These are phyloP conservation scores for Melanocharis versteri DNA, from an alignment of 2,113 vertebrate genomes.

Conservation along the genomic window DNA sequence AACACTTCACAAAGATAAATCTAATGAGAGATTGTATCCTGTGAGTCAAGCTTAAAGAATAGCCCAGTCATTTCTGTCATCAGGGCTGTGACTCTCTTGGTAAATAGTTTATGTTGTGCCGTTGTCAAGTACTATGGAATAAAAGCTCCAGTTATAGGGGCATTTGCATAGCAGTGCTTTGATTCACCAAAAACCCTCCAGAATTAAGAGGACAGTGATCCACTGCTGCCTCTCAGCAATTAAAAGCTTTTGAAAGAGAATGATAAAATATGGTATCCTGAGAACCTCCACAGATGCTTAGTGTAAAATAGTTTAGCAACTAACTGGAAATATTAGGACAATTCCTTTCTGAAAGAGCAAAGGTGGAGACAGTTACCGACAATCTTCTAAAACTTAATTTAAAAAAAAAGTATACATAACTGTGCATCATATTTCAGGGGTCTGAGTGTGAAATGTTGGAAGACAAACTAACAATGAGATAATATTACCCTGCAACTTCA, in stretches of 20 bases:
- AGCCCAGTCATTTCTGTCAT: not conserved
- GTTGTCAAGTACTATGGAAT: not conserved
- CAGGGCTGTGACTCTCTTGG: not conserved
- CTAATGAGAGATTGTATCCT: not conserved
- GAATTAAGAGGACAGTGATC: not conserved
- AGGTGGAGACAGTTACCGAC: not conserved
- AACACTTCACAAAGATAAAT: not conserved
- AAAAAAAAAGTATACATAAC: not conserved
- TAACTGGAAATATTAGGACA: not conserved
- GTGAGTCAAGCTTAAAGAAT: not conserved
- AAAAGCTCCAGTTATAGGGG: not conserved
- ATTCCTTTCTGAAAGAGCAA: not conserved
- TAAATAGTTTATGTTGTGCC: not conserved
- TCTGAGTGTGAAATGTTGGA: not conserved
- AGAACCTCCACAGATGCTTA: not conserved
- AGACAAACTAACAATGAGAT: not conserved
- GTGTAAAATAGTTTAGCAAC: not conserved
- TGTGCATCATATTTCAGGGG: not conserved
- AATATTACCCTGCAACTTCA: not conserved
- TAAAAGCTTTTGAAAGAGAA: not conserved
- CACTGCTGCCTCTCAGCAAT: not conserved
- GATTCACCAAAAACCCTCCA: not conserved
- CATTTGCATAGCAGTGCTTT: not conserved
- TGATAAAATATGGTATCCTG: not conserved
- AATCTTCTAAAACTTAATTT: not conserved